Evolutionary conservation across 2,888 invertebrate species (phyloP).

Genomic region (Uloborus plumipes): DNA sequence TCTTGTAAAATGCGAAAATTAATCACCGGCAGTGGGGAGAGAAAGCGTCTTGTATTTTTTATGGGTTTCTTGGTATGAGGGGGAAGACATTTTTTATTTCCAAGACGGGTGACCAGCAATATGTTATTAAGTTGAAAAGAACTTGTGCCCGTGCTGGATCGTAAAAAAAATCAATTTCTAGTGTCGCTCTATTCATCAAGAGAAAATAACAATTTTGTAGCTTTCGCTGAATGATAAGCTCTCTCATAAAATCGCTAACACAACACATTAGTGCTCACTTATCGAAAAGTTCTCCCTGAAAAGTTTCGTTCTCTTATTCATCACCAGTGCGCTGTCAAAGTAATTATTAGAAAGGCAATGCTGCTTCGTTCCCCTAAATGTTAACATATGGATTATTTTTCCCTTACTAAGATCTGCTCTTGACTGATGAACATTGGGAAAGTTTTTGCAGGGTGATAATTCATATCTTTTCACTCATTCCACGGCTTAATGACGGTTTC

Average conservation of each 20-base stretch:
- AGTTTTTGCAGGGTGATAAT: conserved; percentile 38
- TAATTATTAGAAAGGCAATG: conserved; percentile 59
- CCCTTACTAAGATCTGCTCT: conserved; percentile 22
- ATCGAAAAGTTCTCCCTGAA: conserved; percentile 49
- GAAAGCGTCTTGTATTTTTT: conserved; percentile 6
- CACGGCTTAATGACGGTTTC: conserved; percentile 46
- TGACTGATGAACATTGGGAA: conserved; percentile 50
- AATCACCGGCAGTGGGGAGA: conserved; percentile 16
- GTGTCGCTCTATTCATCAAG: conserved; percentile 36
- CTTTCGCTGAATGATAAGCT: conserved; percentile 41
- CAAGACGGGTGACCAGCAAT: conserved; percentile 24
- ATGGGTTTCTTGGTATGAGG: neutral
- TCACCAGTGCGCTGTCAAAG: conserved; percentile 52
- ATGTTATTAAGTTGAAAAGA: conserved; percentile 46
- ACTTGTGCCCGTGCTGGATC: conserved; percentile 4
- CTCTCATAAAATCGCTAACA: conserved; percentile 54
- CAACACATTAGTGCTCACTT: conserved; percentile 57
- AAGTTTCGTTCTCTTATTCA: conserved; percentile 50
- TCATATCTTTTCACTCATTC: conserved; percentile 50
- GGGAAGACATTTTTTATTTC: conserved; percentile 10
- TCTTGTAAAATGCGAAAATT: conserved; percentile 39
- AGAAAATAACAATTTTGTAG: conserved; percentile 56
- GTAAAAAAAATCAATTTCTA: conserved; percentile 24
- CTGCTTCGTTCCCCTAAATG: conserved; percentile 33
- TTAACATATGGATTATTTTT: conserved; percentile 58